These are phyloP conservation scores for Tiliacea aurago DNA, from an alignment of 2,888 invertebrate species.

Conservation along the genomic window DNA sequence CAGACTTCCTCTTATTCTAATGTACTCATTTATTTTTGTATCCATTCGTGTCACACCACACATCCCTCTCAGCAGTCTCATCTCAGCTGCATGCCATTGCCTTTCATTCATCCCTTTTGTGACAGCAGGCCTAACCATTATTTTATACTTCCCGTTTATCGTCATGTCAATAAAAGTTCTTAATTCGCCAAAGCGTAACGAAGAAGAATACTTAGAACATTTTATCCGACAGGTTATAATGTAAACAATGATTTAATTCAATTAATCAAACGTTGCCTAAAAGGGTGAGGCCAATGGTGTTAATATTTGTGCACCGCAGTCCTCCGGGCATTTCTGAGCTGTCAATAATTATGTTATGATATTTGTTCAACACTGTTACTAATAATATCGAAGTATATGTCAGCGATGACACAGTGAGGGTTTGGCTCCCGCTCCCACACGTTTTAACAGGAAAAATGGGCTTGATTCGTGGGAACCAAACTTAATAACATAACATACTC, in stretches of 20 bases:
- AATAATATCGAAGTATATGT: background rate
- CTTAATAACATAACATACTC: background rate
- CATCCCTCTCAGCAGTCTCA: no score
- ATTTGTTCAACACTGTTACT: constrained; percentile 32
- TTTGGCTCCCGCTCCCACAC: background rate
- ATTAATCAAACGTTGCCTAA: constrained; percentile 26
- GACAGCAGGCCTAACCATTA: no score
- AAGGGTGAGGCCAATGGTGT: constrained; percentile 18
- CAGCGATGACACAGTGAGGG: background rate
- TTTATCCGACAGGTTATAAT: constrained; percentile 20
- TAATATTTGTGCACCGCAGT: constrained; percentile 38
- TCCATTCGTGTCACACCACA: no score
- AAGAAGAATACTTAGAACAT: background rate
- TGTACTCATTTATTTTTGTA: no score
- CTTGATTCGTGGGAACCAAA: background rate
- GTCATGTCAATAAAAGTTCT: constrained; percentile 8
- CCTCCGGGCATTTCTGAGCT: constrained; percentile 19
- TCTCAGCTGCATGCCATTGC: no score
- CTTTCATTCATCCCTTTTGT: no score
- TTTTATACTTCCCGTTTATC: no score
- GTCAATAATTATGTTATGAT: constrained; percentile 31
- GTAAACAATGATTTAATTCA: constrained; percentile 37
- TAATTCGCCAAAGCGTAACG: constrained; percentile 10
- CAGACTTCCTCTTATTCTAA: no score
- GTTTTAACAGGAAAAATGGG: background rate